Evolutionary conservation across 2,888 invertebrate genomes (phyloP), one percentile per base, ranked within the genome.

Genomic region (Leucophenga maculata): DNA sequence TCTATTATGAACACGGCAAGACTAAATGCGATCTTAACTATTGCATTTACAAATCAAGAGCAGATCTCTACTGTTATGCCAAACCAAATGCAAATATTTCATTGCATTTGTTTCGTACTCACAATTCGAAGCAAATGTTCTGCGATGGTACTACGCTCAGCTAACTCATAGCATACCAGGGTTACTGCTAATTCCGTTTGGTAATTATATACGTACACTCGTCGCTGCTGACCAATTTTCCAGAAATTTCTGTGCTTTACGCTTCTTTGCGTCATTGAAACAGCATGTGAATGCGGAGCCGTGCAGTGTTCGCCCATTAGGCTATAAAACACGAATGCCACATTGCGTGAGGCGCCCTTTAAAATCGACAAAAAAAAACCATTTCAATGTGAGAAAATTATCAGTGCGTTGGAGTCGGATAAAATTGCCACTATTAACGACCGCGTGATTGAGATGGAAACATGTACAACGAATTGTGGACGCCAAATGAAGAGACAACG

Each of bases 281-380:
- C 14, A 39, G 9, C 31, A 55, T 14, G 22, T 26, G 48, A 64
- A 71, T 65, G 67, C 66, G 55, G 68, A 60, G 60, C 69, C 72
- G 74, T 65, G 73, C 70, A 64, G 69, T 74, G 60, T 62, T 71
- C 72, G 74, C 78, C 77, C 77, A 83, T 82, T 78, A 77, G 79
- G 83, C 75, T 75, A 78, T 85, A 85, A 84, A 85, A 83, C 79
- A 78, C 79, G 78, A 81, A 81, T 80, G 73, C 77, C 74, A 73
- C 75, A 85, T 85, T 84, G 85, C 85, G 85, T 85, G 85, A 78
- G 85, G 85, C 85, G 85, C 85, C 85, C 83, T 78, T 79, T 78
- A 83, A 73, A 78, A 74, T 73, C 75, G 78, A 78, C 82, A 77
- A 75, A 77, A 77, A 75, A 77, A 76, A 73, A 78, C 72, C 71